A percentile compares a stretch with the other conserved stretches of the same genome.
Conservation (phyloP, 1,140 invertebrate genomes). For the Drosophila bocqueti region DNA sequence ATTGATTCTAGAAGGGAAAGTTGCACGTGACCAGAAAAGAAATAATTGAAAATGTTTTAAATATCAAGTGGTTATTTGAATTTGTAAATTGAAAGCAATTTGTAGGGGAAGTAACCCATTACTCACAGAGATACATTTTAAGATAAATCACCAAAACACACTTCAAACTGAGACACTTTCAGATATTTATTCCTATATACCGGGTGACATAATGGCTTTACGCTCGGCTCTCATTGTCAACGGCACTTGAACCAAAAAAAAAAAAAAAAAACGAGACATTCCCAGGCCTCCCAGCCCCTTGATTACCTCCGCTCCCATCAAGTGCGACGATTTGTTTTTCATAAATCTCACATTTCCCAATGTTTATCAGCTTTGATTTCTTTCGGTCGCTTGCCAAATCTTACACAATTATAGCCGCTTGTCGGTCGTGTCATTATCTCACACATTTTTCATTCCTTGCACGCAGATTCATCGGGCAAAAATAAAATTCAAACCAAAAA, state of each 20-base stretch:
- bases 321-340: constrained; percentile 41
- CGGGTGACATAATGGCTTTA: constrained; percentile 37
- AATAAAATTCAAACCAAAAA: constrained; percentile 11
- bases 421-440: constrained; percentile 38
- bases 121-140: background rate
- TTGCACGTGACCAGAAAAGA: constrained; percentile 14
- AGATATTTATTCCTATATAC: background rate
- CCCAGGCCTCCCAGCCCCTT: constrained; percentile 9
- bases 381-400: constrained; percentile 37
- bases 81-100: background rate
- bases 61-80: constrained; percentile 5
- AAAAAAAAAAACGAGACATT: constrained; percentile 10
- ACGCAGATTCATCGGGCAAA: constrained; percentile 40
- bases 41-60: background rate
- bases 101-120: background rate
- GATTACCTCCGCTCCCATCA: constrained; percentile 8
- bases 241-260: constrained; percentile 14
- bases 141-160: background rate
- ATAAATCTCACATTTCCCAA: constrained; percentile 42
- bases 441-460: constrained; percentile 52
- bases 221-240: background rate
- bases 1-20: constrained; percentile 2
- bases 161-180: constrained; percentile 6
- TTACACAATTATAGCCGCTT: constrained; percentile 41
- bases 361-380: constrained; percentile 37